A percentile compares a stretch with the other conserved stretches of the same genome.
Evolutionary conservation across 2,113 vertebrate species (phyloP).

Genomic region (Tragulus kanchil): DNA sequence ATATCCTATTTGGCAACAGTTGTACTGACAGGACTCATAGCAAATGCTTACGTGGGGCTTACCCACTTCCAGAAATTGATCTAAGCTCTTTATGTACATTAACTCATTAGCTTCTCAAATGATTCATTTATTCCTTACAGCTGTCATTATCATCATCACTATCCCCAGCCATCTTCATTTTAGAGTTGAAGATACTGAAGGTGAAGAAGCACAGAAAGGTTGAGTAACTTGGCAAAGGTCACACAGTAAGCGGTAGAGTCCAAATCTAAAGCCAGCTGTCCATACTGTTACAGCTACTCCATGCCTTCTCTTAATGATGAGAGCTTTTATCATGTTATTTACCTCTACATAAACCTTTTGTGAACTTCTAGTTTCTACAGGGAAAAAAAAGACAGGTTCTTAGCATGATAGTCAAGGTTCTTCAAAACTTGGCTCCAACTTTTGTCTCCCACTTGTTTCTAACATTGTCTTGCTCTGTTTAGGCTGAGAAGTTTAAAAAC

Average conservation of each 20-base stretch:
- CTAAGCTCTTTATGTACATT: neutral
- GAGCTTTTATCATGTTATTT: neutral
- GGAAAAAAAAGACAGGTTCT: neutral
- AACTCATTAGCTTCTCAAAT: neutral
- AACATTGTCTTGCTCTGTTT: neutral
- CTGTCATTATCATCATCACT: neutral
- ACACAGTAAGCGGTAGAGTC: too few species aligned
- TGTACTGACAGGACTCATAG: neutral
- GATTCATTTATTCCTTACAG: neutral
- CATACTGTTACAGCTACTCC: neutral
- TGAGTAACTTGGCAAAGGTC: neutral
- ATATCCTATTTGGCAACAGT: neutral
- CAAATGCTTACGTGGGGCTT: neutral
- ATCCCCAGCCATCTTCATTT: neutral
- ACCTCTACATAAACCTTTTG: neutral
- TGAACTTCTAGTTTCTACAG: neutral
- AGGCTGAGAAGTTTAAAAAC: neutral
- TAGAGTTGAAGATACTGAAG: neutral
- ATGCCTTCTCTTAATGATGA: neutral
- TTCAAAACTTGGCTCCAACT: neutral
- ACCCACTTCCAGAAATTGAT: neutral
- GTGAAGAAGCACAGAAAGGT: neutral
- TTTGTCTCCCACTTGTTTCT: neutral
- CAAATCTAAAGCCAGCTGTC: neutral
- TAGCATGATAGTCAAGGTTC: neutral